These are phyloP conservation scores for Propithecus perrieri DNA, from an alignment of 2,797 vertebrate species.

Conservation along the genomic window DNA sequence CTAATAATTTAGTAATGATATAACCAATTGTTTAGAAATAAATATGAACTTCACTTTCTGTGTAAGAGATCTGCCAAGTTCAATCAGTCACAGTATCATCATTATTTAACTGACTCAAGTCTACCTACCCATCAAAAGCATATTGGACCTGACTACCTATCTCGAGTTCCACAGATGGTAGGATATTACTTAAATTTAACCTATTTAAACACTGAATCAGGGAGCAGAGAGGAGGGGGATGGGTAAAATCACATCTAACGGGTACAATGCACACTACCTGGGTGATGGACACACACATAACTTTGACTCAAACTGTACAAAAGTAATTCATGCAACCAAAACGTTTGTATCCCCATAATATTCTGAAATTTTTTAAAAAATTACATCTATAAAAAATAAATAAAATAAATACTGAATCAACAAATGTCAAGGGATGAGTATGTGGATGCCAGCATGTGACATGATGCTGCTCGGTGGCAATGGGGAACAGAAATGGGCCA, in stretches of 20 bases:
- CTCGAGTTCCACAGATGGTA: neutral
- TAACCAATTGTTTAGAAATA: neutral
- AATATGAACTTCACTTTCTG: neutral
- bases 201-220: neutral
- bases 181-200: neutral
- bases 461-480: neutral
- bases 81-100: neutral
- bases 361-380: no score
- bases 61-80: neutral
- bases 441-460: neutral
- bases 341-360: no score
- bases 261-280: no score
- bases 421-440: neutral
- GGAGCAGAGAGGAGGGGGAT: no score
- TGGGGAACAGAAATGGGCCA: neutral
- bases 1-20: conserved; percentile 18
- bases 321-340: no score
- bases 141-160: neutral
- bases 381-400: no score
- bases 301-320: no score
- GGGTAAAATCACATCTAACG: no score
- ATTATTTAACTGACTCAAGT: neutral
- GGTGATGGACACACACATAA: no score
- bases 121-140: neutral
- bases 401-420: neutral